These are phyloP conservation scores for Balanococcus diminutus DNA, from an alignment of 2,888 invertebrate genomes.

Conservation along the genomic window DNA sequence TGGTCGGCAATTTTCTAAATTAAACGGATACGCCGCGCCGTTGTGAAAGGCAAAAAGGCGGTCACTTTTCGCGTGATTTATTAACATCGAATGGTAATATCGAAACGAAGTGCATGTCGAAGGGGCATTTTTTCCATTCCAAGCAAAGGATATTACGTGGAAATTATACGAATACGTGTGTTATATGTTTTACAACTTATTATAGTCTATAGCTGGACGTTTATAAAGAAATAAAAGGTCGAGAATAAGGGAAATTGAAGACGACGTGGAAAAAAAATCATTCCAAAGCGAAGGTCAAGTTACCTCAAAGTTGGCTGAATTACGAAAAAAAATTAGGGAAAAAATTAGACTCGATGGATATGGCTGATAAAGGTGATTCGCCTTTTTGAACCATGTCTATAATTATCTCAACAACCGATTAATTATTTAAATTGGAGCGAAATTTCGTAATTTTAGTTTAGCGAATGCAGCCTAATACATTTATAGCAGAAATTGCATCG, in stretches of 20 bases:
- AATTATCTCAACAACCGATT: background rate
- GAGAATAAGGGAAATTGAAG: background rate
- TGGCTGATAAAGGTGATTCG: background rate
- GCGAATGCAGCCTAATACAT: background rate
- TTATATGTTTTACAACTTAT: background rate
- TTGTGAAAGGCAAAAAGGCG: conserved; percentile 2
- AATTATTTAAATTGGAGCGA: background rate
- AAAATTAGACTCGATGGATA: background rate
- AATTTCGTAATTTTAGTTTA: background rate
- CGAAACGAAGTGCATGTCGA: conserved; percentile 15
- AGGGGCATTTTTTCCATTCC: background rate
- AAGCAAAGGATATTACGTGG: background rate
- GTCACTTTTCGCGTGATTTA: conserved; percentile 23
- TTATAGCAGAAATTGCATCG: background rate
- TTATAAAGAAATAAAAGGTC: background rate
- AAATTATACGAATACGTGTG: conserved; percentile 14
- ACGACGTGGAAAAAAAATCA: background rate
- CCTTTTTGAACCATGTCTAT: background rate
- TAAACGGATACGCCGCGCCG: conserved; percentile 3
- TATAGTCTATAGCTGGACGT: background rate
- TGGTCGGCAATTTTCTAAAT: conserved; percentile 23
- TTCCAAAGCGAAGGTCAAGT: background rate
- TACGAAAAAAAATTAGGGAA: background rate
- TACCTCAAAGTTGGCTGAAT: background rate
- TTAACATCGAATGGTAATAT: background rate